Base-by-base conservation (phyloP, 2,797 vertebrate genomes). In the Anguilla obscura region DNA sequence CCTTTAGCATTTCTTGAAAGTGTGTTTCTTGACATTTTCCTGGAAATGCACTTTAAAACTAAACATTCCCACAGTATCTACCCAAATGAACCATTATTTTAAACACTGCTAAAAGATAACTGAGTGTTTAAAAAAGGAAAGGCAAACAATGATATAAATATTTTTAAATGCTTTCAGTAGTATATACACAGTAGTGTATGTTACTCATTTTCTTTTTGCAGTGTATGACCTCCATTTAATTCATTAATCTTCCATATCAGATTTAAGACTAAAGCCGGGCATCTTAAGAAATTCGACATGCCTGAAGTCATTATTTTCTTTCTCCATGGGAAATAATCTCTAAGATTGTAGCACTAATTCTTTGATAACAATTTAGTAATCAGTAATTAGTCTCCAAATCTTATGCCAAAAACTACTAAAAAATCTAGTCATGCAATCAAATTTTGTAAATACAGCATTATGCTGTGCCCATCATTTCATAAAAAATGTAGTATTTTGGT, bases 171-270 rank as follows among this genome's bases (percentile, higher is more conserved):
- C 10, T 40, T 21, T 21, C 18, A 79, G 36, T 79, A 45, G 16
- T 82, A n/a, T n/a, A 48, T 82, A 82, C 40, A 80, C 21, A 21
- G 21, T 80, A 10, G 36, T 79, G 36, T 82, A 82, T 48, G 79
- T 40, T 10, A 3, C 24, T 45, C 76, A 21, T 45, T 7, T 79
- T 45, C 14, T 79, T 36, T 30, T 45, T 18, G 14, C 79, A n/a
- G 79, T 48, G 36, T 1, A 82, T n/a, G 79, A 8, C 48, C 24
- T 5, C 18, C 24, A 24, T 82, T 48, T 9, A 82, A 10, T 21
- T 21, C 40, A 82, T 82, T 82, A 40, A 45, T 79, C 74, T 40
- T 79, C 74, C 36, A 5, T 79, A 79, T 50, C 79, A 50, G 79
- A 48, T 50, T 80, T 5, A 80, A 10, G 76, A 80, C 14, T 48